A percentile compares a stretch with the other conserved stretches of the same genome.
These are phyloP conservation scores for Rhabdomys pumilio DNA, from an alignment of 2,797 vertebrate species.

Conservation along the genomic window DNA sequence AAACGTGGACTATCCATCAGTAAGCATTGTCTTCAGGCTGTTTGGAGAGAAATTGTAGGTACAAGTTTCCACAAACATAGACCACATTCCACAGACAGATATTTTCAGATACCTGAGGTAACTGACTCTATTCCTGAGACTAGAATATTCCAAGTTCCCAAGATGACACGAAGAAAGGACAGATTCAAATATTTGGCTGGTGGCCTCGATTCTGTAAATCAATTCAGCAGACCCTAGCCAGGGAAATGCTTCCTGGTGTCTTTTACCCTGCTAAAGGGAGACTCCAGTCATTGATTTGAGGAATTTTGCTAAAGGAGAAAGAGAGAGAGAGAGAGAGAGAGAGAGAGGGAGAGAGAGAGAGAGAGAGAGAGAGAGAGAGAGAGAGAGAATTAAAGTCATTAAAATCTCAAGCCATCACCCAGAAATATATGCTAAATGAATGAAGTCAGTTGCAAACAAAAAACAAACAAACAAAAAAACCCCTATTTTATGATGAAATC, in stretches of 20 bases:
- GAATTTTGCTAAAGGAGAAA: neutral
- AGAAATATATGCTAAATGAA: neutral
- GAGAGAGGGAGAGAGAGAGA: neutral
- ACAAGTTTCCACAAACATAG: neutral
- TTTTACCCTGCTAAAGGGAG: neutral
- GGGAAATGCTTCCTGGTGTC: neutral
- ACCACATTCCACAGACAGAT: neutral
- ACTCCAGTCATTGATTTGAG: neutral
- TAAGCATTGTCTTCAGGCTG: neutral
- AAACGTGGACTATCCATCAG: neutral
- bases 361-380: too few species aligned
- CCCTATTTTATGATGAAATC: neutral
- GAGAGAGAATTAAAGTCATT: slow-evolving; percentile 7
- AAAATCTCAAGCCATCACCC: neutral
- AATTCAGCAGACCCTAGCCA: neutral
- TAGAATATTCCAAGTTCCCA: slow-evolving; percentile 22
- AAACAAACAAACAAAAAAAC: neutral
- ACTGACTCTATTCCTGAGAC: neutral
- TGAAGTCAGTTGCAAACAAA: neutral
- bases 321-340: neutral
- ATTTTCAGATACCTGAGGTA: neutral
- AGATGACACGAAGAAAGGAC: neutral
- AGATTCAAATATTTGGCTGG: neutral
- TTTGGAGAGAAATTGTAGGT: slow-evolving; percentile 31
- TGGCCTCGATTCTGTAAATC: neutral